Conservation (phyloP, 2,888 invertebrate genomes). For the Tribolium freemani region DNA sequence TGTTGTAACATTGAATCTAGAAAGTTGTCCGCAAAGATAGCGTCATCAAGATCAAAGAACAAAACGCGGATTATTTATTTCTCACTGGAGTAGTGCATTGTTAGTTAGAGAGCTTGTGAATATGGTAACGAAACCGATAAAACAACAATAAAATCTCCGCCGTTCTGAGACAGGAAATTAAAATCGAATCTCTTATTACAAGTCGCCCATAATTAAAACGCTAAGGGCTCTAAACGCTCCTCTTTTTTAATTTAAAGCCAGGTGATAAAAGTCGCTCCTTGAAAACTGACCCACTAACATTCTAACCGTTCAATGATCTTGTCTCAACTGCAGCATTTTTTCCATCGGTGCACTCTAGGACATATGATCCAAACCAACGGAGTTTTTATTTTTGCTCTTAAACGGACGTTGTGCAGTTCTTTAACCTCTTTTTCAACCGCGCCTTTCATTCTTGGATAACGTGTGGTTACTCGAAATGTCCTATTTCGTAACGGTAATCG, state of each 20-base stretch:
- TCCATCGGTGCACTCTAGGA: background rate
- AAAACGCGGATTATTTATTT: background rate
- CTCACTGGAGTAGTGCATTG: background rate
- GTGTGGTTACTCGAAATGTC: no score
- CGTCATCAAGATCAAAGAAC: background rate
- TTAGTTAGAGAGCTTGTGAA: background rate
- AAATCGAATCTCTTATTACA: background rate
- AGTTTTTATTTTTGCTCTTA: slow-evolving; percentile 6
- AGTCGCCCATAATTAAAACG: background rate
- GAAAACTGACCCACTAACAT: slow-evolving; percentile 43
- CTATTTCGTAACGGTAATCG: no score
- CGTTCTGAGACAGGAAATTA: background rate
- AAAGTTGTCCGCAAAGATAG: slow-evolving; percentile 1
- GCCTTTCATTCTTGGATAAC: background rate
- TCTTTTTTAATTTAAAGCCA: background rate
- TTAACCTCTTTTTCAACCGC: slow-evolving; percentile 1
- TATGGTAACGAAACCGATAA: no score
- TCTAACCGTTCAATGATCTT: slow-evolving; percentile 42
- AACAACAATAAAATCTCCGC: background rate
- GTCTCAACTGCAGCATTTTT: slow-evolving; percentile 4
- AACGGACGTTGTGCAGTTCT: slow-evolving; percentile 4
- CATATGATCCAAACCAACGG: background rate
- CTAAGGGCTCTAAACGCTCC: background rate
- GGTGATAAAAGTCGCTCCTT: background rate
- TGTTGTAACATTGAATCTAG: background rate